Conservation (phyloP, 2,113 vertebrate genomes). For the Xenopus tropicalis region DNA sequence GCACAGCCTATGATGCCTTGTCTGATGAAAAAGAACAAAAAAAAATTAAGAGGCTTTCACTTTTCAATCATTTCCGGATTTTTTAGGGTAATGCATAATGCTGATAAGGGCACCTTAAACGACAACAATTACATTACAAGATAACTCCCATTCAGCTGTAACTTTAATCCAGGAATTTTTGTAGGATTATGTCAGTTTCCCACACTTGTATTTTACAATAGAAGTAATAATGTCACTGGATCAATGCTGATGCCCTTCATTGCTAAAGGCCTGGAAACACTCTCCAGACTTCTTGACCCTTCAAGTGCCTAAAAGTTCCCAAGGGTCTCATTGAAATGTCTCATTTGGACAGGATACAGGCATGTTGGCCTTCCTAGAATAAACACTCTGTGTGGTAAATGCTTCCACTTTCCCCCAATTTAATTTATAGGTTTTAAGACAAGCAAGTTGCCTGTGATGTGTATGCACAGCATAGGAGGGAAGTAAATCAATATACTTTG, state of each 20-base stretch:
- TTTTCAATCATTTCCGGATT: too few species aligned
- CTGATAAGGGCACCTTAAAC: too few species aligned
- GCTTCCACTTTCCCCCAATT: background rate
- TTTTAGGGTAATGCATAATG: too few species aligned
- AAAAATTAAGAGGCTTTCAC: too few species aligned
- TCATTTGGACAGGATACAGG: constrained; percentile 22
- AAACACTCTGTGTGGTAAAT: constrained; percentile 8
- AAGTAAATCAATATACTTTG: too few species aligned
- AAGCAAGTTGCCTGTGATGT: background rate
- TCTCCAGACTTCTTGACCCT: constrained; percentile 23
- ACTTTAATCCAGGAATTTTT: too few species aligned
- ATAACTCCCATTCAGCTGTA: too few species aligned
- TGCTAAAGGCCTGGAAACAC: constrained; percentile 6
- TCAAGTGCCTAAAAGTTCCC: constrained; percentile 20
- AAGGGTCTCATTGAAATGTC: constrained; percentile 8
- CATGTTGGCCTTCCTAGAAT: constrained; percentile 1
- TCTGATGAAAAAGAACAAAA: too few species aligned
- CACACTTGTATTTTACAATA: too few species aligned
- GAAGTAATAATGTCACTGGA: constrained; percentile 13
- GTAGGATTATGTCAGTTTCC: too few species aligned
- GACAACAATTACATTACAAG: too few species aligned
- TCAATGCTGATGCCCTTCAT: constrained; percentile 9
- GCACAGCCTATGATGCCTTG: too few species aligned
- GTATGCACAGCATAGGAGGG: background rate
- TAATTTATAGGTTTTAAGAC: constrained; percentile 10